Percentiles rank a stretch among this genome's conserved stretches.
Evolutionary conservation across 2,888 invertebrate species (phyloP).

Genomic region (Thysanoteuthis rhombus): DNA sequence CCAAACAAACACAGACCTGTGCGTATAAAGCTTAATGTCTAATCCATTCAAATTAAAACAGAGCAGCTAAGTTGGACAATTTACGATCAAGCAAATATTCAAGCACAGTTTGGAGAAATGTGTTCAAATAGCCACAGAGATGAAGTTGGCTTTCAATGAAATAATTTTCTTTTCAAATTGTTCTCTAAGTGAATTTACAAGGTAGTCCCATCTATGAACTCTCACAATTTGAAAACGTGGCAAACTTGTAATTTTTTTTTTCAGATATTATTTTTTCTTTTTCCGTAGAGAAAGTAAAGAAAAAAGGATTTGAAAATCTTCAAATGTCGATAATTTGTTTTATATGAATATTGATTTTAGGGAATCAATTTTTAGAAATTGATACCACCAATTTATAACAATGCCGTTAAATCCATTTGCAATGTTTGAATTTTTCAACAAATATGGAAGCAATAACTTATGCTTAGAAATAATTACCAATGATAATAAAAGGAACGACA

Average conservation of each 20-base stretch:
- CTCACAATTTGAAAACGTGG: too few species aligned
- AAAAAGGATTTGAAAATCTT: neutral
- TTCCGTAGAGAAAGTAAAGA: neutral
- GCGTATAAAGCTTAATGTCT: neutral
- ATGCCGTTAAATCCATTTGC: neutral
- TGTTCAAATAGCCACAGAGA: neutral
- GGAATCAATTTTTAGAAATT: neutral
- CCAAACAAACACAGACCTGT: neutral
- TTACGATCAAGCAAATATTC: neutral
- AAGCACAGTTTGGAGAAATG: neutral
- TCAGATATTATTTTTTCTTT: neutral
- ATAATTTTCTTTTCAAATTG: neutral
- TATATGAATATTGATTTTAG: neutral
- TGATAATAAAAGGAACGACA: neutral
- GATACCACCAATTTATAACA: neutral
- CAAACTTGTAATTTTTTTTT: too few species aligned
- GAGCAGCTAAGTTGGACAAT: neutral
- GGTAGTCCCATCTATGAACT: neutral
- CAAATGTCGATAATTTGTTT: neutral
- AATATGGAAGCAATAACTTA: neutral
- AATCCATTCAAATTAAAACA: neutral
- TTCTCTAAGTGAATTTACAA: neutral
- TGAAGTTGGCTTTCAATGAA: neutral
- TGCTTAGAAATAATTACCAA: neutral
- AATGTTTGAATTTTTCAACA: neutral